Evolutionary conservation across 2,113 vertebrate genomes (phyloP).

Genomic region (Pomatostomus ruficeps): DNA sequence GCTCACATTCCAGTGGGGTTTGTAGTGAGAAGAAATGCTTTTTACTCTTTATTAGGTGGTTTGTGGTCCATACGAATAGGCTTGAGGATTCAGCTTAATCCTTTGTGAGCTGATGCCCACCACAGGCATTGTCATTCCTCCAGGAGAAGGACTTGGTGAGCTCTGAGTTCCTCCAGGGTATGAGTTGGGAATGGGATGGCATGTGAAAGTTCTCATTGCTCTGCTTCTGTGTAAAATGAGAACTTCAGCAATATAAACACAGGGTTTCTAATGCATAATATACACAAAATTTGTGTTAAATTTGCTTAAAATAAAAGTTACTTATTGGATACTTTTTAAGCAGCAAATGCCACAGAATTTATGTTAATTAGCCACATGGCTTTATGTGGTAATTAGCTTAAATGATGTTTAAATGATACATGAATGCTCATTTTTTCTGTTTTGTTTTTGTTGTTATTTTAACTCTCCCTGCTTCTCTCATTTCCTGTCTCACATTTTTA

Average conservation of each 20-base stretch:
- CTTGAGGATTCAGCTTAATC: background rate
- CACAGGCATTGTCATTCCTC: background rate
- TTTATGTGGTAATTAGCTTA: background rate
- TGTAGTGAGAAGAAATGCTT: background rate
- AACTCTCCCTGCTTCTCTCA: background rate
- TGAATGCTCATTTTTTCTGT: background rate
- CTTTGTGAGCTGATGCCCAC: background rate
- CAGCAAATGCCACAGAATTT: background rate
- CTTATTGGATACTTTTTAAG: background rate
- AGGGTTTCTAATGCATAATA: background rate
- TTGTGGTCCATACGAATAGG: background rate
- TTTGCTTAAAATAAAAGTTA: background rate
- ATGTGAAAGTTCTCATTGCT: background rate
- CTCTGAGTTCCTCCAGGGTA: background rate
- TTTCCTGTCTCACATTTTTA: background rate
- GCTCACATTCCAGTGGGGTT: background rate
- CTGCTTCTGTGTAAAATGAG: background rate
- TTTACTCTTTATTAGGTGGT: background rate
- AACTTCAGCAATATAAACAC: background rate
- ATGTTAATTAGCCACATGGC: background rate
- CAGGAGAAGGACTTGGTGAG: background rate
- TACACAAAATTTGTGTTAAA: background rate
- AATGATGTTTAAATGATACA: background rate
- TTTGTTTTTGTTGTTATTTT: background rate
- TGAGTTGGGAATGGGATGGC: background rate